These are phyloP conservation scores for Hozukius guyotensis DNA, from an alignment of 2,797 vertebrate genomes.

Conservation along the genomic window DNA sequence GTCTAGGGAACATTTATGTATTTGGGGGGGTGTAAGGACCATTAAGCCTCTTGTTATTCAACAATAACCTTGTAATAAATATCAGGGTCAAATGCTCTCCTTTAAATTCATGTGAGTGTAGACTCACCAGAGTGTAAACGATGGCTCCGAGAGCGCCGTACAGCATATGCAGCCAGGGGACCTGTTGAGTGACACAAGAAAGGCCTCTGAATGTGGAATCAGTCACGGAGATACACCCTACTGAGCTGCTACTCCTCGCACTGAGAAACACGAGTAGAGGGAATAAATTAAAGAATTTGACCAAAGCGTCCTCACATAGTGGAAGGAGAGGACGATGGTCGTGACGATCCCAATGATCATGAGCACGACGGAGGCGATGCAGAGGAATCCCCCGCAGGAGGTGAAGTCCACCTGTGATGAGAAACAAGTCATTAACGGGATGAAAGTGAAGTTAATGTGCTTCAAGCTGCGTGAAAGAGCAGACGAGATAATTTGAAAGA, in stretches of 20 bases:
- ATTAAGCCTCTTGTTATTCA: not conserved
- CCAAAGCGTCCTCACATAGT: slow-evolving; percentile 86
- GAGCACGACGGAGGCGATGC: slow-evolving; percentile 88
- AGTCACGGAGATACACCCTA: slow-evolving; percentile 25
- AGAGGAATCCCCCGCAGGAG: slow-evolving; percentile 91
- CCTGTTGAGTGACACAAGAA: slow-evolving; percentile 75
- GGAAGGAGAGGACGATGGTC: slow-evolving; percentile 89
- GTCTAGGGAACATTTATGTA: not conserved
- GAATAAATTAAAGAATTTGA: slow-evolving; percentile 33
- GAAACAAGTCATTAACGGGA: slow-evolving; percentile 51
- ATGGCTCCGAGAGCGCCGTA: slow-evolving; percentile 92
- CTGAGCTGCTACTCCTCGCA: slow-evolving; percentile 11
- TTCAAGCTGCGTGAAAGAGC: slow-evolving; percentile 35
- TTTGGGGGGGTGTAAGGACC: not conserved
- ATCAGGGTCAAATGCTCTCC: not conserved
- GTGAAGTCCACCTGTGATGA: slow-evolving; percentile 94
- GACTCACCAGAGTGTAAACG: slow-evolving; percentile 93
- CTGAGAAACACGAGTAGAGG: slow-evolving; percentile 23
- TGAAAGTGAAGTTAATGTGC: slow-evolving; percentile 50
- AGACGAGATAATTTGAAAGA: slow-evolving; percentile 23
- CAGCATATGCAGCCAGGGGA: slow-evolving; percentile 95
- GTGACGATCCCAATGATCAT: slow-evolving; percentile 90
- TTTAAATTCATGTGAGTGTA: not conserved
- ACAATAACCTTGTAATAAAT: slow-evolving; percentile 3
- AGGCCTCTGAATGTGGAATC: slow-evolving; percentile 50